phyloP scores from a whole-genome alignment of 2,113 vertebrate genomes.

The Campylomormyrus numenius region DNA sequence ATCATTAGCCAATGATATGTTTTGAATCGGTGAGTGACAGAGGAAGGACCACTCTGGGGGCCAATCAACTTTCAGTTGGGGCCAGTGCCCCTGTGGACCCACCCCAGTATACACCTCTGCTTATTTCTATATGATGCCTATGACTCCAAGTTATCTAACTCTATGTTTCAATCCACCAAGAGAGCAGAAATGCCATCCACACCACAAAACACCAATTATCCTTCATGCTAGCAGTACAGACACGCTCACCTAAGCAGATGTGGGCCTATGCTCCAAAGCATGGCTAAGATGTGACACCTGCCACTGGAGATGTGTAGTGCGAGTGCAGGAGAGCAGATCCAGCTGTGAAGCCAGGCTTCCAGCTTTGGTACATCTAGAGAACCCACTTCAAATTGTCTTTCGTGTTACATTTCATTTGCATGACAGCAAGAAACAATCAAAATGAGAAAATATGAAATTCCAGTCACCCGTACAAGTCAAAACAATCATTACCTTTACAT shows the following conservation, averaged over 20 bases:
- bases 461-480: not conserved
- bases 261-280: not conserved
- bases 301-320: not conserved
- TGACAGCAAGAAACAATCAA: not conserved
- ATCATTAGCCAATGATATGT: not conserved
- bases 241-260: not conserved
- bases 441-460: not conserved
- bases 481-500: not conserved
- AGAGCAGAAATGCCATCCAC: not conserved
- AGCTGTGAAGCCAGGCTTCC: not conserved
- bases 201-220: not conserved
- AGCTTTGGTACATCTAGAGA: not conserved
- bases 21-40: not conserved
- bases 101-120: not conserved
- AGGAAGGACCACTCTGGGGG: not conserved
- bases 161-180: conserved; percentile 33
- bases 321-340: not conserved
- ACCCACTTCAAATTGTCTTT: not conserved
- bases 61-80: not conserved
- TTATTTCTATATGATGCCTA: conserved; percentile 26
- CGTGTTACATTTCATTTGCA: not conserved
- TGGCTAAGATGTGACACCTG: not conserved
- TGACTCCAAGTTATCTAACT: conserved; percentile 30
- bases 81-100: not conserved
- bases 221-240: not conserved